A percentile compares a stretch with the other conserved stretches of the same genome.
phyloP scores from a whole-genome alignment of 2,797 vertebrate species.

The Clamator glandarius region DNA sequence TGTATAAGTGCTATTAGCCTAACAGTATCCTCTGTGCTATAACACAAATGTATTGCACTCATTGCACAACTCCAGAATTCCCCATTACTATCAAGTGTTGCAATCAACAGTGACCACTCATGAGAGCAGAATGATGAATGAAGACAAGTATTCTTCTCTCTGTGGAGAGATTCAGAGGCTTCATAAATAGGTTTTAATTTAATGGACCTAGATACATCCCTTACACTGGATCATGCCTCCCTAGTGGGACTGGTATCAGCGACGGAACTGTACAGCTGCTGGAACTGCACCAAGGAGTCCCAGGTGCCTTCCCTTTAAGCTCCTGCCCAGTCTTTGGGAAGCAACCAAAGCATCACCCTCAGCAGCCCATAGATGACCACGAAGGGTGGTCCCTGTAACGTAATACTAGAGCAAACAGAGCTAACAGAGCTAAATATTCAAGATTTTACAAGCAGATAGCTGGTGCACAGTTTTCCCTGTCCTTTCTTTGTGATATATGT shows the following conservation, averaged over 20 bases:
- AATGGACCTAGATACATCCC: background rate
- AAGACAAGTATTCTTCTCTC: background rate
- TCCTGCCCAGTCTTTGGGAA: background rate
- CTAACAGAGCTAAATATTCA: background rate
- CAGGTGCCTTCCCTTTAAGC: accelerated
- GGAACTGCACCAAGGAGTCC: background rate
- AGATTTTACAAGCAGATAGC: background rate
- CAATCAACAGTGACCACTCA: background rate
- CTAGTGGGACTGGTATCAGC: background rate
- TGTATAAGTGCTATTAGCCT: background rate
- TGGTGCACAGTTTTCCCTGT: background rate
- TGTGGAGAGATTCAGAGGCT: background rate
- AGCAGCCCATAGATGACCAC: background rate
- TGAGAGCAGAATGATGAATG: background rate
- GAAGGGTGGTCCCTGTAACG: background rate
- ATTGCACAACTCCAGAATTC: background rate
- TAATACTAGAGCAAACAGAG: background rate
- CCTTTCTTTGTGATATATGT: background rate
- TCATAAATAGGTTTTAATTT: background rate
- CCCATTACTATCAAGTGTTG: background rate
- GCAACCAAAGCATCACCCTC: background rate
- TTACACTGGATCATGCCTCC: background rate
- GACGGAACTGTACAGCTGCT: background rate
- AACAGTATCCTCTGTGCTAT: background rate
- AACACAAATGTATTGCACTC: background rate